A percentile compares a stretch with the other conserved stretches of the same genome.
phyloP scores from a whole-genome alignment of 2,888 invertebrate genomes.

The Synanthedon myopaeformis region DNA sequence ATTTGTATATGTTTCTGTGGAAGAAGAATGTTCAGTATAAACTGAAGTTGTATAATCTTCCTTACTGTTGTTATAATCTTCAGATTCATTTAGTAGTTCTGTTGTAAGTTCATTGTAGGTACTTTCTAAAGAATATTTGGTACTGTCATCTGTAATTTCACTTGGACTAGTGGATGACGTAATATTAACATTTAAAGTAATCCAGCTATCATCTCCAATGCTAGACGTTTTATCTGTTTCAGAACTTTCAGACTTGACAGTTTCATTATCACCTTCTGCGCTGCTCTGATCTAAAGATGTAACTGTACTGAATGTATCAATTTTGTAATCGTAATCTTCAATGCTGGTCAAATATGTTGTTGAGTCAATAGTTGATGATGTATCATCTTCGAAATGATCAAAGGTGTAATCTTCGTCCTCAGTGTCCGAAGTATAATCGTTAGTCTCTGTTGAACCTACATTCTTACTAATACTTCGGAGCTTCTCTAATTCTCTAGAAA shows the following conservation, averaged over 20 bases:
- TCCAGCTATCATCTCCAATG: no score
- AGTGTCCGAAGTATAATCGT: conserved; percentile 13
- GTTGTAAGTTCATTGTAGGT: neutral
- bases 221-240: no score
- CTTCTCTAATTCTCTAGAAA: conserved; percentile 22
- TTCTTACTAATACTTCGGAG: conserved; percentile 20
- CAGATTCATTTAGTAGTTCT: neutral
- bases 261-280: neutral
- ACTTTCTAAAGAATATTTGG: neutral
- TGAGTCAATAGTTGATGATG: conserved; percentile 1
- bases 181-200: neutral
- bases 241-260: neutral
- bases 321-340: conserved; percentile 4
- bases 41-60: neutral
- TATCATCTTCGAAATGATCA: conserved; percentile 11
- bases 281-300: neutral
- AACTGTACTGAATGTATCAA: conserved; percentile 7
- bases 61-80: neutral
- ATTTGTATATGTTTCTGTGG: conserved; percentile 3
- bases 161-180: neutral
- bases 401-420: conserved; percentile 19
- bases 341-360: conserved; percentile 4
- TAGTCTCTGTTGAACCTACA: conserved; percentile 2
- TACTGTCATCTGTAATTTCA: neutral
- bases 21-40: neutral